Base-by-base conservation (phyloP, 2,797 vertebrate species). In the Alca torda region DNA sequence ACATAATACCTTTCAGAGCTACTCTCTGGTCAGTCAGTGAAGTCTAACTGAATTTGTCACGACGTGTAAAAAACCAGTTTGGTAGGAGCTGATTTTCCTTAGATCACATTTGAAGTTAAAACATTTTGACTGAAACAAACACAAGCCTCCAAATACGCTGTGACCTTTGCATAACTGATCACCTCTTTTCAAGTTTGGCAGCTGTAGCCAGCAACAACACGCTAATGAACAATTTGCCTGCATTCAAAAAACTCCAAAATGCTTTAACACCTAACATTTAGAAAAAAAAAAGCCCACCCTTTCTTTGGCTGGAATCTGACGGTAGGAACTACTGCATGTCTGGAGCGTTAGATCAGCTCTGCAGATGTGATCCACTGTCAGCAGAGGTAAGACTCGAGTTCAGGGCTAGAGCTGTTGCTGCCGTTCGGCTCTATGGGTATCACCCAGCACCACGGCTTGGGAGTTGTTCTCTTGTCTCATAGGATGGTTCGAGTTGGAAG, bases 1-100 rank as follows among this genome's bases (percentile, higher is more conserved):
- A 95, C 60, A 59, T 87, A 93, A 76, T 7, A 90, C 12, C 10
- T 82, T 96, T 92, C 95, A 95, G 91, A 95, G 67, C 56, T 88
- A 50, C 39, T 69, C 37, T 74, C 82, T 54, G 35, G 43, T 79
- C 81, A 85, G 72, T 33, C 67, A 84, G 61, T 75, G 72, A 87
- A 61, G 6, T 59, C 85, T 63, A 75, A 75, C 33, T 30, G 59
- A 93, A 76, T 80, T 74, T 90, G 51, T 89, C 60, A 91, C 1
- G 1, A 87, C 6, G 3, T 0, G 9, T 50, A 70, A 82, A 78
- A 68, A 79, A 16, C 48, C 48, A 68, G 50, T 86, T 84, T 84
- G 54, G 65, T 65, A 90, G 41, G 39, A 89, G 69, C 23, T 54
- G 61, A 45, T 86, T 92, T 65, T 60, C 53, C 35, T 77, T 77